Evolutionary conservation across 2,888 invertebrate species (phyloP).

Genomic region (Thelaira solivaga): DNA sequence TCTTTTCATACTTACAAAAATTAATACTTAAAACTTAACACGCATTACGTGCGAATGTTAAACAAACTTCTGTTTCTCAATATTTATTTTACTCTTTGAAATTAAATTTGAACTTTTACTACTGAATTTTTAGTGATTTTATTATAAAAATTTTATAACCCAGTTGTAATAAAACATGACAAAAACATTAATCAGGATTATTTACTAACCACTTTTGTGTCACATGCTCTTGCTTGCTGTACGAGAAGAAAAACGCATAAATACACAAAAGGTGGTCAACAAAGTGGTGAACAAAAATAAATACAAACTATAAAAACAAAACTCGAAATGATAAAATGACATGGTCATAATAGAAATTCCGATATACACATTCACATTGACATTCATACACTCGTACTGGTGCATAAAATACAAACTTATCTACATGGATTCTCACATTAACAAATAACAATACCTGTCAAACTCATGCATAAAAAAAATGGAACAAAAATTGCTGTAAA

Average conservation of each 20-base stretch:
- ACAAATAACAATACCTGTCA: constrained; percentile 61
- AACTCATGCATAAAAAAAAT: constrained; percentile 31
- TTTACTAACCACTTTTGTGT: constrained; percentile 61
- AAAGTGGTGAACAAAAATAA: constrained; percentile 13
- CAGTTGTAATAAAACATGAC: constrained; percentile 62
- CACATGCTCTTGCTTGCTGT: constrained; percentile 40
- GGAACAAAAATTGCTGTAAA: constrained; percentile 34
- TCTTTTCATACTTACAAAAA: too few relatives aligned
- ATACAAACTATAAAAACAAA: constrained; percentile 20
- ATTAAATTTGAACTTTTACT: neutral
- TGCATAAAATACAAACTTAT: neutral
- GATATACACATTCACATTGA: neutral
- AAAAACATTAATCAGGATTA: constrained; percentile 65
- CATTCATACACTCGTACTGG: neutral
- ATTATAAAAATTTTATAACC: constrained; percentile 45
- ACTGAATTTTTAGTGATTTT: constrained; percentile 29
- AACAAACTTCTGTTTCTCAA: too few relatives aligned
- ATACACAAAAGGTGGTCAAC: constrained; percentile 4
- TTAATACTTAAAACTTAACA: too few relatives aligned
- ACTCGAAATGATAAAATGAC: constrained; percentile 49
- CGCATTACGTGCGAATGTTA: too few relatives aligned
- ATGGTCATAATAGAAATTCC: constrained; percentile 37
- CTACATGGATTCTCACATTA: constrained; percentile 29
- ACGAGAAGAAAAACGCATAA: neutral
- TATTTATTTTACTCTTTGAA: constrained; percentile 4